phyloP scores from a whole-genome alignment of 2,113 vertebrate genomes.

The Miniopterus natalensis region DNA sequence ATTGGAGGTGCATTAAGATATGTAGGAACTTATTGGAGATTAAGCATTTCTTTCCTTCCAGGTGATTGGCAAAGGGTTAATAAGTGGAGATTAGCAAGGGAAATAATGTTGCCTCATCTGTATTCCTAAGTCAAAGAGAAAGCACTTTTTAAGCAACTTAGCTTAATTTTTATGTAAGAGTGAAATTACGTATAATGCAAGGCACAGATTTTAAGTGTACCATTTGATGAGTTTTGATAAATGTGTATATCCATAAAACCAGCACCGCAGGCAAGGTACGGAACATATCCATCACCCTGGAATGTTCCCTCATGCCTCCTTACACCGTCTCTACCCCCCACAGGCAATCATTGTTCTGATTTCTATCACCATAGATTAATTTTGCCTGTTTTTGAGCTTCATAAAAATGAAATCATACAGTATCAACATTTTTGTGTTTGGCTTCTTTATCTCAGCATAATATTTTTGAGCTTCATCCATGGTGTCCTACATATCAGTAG shows the following conservation, averaged over 20 bases:
- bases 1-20: background rate
- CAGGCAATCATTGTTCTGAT: background rate
- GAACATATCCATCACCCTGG: background rate
- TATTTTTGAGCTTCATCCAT: background rate
- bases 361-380: background rate
- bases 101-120: background rate
- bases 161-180: slow-evolving; percentile 49
- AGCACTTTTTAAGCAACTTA: slow-evolving; percentile 2
- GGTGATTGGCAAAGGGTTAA: background rate
- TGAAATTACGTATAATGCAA: slow-evolving; percentile 1
- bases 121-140: slow-evolving; percentile 6
- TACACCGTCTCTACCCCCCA: background rate
- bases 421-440: background rate
- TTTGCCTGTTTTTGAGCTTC: slow-evolving; percentile 19
- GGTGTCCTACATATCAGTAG: background rate
- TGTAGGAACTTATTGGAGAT: background rate
- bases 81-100: background rate
- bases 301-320: background rate
- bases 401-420: slow-evolving; percentile 14
- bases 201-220: background rate
- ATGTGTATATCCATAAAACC: slow-evolving; percentile 6
- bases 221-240: slow-evolving; percentile 47
- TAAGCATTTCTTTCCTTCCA: background rate
- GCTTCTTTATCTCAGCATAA: background rate
- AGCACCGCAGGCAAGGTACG: background rate